phyloP scores from a whole-genome alignment of 2,113 vertebrate genomes.

The Scatophagus argus region DNA sequence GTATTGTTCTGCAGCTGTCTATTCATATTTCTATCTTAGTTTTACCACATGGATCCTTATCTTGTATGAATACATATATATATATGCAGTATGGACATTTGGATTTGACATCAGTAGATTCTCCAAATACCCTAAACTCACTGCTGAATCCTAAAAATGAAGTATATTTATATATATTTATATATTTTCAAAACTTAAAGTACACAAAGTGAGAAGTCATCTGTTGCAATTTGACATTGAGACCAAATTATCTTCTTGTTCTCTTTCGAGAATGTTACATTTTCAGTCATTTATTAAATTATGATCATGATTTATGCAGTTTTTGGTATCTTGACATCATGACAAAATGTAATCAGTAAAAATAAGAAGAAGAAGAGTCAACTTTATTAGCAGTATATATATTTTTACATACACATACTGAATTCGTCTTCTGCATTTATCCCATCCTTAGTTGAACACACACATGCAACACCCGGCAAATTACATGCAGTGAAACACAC shows the following conservation, averaged over 20 bases:
- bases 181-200: neutral
- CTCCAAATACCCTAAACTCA: neutral
- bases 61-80: neutral
- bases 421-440: no score
- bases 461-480: no score
- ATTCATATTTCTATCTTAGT: neutral
- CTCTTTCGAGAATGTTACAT: neutral
- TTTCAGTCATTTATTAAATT: neutral
- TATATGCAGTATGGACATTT: neutral
- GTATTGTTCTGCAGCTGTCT: neutral
- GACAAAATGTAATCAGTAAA: neutral
- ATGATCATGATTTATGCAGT: neutral
- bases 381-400: no score
- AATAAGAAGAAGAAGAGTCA: no score
- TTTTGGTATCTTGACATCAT: no score
- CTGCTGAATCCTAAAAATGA: neutral
- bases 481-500: no score
- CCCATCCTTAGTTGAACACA: no score
- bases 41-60: neutral
- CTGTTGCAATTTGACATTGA: neutral
- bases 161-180: no score
- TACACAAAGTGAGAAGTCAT: neutral
- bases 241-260: neutral
- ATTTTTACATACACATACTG: no score
- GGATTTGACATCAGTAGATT: neutral